Base-by-base conservation (phyloP, 1,140 invertebrate genomes). In the Cepaea nemoralis region DNA sequence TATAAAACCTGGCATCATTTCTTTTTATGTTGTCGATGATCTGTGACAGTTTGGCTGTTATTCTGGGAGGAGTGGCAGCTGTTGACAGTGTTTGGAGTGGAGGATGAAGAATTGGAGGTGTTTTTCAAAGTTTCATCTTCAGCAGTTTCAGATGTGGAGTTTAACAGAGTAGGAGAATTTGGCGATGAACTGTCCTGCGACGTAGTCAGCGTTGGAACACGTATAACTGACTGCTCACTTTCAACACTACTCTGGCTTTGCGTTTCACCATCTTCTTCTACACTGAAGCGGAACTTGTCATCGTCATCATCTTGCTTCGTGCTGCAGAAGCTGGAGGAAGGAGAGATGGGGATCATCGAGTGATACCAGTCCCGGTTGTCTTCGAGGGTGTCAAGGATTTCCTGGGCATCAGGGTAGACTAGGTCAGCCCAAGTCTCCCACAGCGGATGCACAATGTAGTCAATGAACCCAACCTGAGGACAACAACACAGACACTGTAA, bases 361-460 rank as follows among this genome's bases (percentile, higher is more conserved):
- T 90, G 87, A 76, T 99, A 99, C 95, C 97, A 99, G 92, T 99
- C 97, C 73, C 98, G 94, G 92, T 99, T 99, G 91, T 99, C 97
- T 93, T 99, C 98, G 80, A 99, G 93, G 6, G 96, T 98, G 91
- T 99, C 98, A 69, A 99, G 93, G 85, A 99, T 99, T 74, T 98
- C 96, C 92, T 99, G 97, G 16, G 98, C 98, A 90, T 99, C 98
- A 0, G 98, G 98, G 92, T 99, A 97, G 1, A 99, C 98, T 42
- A 99, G 93, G 91, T 99, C 98, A 19, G 97, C 98, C 98, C 98
- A 99, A 5, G 98, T 99, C 91, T 99, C 98, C 97, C 97, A 99
- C 31, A 99, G 92, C 12, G 98, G 98, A 93, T 99, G 98, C 5
- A 99, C 97, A 88, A 99, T 99, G 91, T 99, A 99, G 92, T 99